Base-by-base conservation (phyloP, 2,797 vertebrate species). In the Phalloptychus januarius region DNA sequence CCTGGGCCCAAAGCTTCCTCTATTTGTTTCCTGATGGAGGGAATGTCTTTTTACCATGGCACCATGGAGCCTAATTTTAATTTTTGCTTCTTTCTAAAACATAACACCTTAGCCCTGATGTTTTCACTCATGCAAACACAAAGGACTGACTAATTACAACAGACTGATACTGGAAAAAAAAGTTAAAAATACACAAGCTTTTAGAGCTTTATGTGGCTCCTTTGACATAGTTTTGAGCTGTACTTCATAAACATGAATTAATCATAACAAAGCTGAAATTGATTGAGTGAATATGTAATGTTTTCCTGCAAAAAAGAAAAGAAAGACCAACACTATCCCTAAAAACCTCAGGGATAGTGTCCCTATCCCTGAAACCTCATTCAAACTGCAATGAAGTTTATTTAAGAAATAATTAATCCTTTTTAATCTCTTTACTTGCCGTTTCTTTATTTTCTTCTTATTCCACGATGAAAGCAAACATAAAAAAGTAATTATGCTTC, bases 1-100 rank as follows among this genome's bases (percentile, higher is more conserved):
- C 73, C 73, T 74, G 73, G 52, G 38, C 11, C 73, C 40, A 74
- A 58, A 18, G 38, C 54, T 58, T 40, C n/a, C n/a, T 44, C 40
- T 54, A 74, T 74, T 61, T n/a, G 61, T 74, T 58, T 74, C 16
- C 48, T 44, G 23, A 45, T 28, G 13, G 50, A 74, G 54, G 23
- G 28, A 20, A 61, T 58, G 11, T 61, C 73, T 74, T 15, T 28
- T 73, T 48, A 23, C 36, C 12, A 15, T 52, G 20, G 13, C 72
- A 40, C 36, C 72, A 56, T 1, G 11, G 38, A 44, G 25, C 25
- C 25, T 42, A 56, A 42, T 74, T 61, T 74, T 61, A 58, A n/a
- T 44, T 28, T 31, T 74, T 74, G 40, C 44, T 74, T n/a, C 36
- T 40, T 72, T 20, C 20, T 10, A 56, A 12, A 74, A 18, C 38